Percentiles rank a stretch among this genome's conserved stretches.
These are phyloP conservation scores for Microcaecilia unicolor DNA, from an alignment of 2,797 vertebrate species.

Conservation along the genomic window DNA sequence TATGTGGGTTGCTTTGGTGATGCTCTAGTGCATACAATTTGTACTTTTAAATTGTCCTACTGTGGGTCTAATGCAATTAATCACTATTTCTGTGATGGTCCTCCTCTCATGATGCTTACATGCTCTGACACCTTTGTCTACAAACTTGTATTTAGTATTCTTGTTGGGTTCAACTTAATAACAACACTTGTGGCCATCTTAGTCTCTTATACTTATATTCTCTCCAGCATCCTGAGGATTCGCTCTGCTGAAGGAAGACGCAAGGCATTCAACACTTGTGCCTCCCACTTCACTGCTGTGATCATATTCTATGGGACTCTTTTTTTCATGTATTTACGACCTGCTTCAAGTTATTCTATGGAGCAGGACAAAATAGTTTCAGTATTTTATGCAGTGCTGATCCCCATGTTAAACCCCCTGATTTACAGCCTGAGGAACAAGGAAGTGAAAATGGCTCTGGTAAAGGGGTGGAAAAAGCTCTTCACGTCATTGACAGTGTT, in stretches of 20 bases:
- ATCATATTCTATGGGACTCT: slow-evolving; percentile 8
- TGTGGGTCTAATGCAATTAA: slow-evolving; percentile 5
- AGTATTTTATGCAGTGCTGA: slow-evolving; percentile 6
- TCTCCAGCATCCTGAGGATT: background rate
- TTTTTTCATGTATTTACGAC: slow-evolving; percentile 8
- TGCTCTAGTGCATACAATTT: slow-evolving; percentile 10
- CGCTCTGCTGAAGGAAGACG: background rate
- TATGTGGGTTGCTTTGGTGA: too few species aligned
- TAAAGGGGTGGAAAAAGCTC: too few species aligned
- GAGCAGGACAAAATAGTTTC: slow-evolving; percentile 4
- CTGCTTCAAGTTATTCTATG: slow-evolving; percentile 1
- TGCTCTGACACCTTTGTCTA: slow-evolving; percentile 1
- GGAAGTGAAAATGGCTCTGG: too few species aligned
- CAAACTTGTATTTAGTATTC: slow-evolving; percentile 10
- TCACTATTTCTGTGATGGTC: slow-evolving; percentile 9
- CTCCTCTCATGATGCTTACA: slow-evolving; percentile 5
- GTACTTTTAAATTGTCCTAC: slow-evolving; percentile 4
- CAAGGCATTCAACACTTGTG: slow-evolving; percentile 10
- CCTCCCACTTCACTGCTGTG: slow-evolving; percentile 2
- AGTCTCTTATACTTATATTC: slow-evolving; percentile 6
- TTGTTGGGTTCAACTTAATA: slow-evolving; percentile 9
- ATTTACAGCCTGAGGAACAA: slow-evolving; percentile 11
- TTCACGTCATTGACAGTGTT: too few species aligned
- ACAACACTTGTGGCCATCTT: background rate
- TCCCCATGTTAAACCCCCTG: slow-evolving; percentile 6